Conservation (phyloP, 53 echinoderm and acorn worm species). For the Paelopatides confundens region DNA sequence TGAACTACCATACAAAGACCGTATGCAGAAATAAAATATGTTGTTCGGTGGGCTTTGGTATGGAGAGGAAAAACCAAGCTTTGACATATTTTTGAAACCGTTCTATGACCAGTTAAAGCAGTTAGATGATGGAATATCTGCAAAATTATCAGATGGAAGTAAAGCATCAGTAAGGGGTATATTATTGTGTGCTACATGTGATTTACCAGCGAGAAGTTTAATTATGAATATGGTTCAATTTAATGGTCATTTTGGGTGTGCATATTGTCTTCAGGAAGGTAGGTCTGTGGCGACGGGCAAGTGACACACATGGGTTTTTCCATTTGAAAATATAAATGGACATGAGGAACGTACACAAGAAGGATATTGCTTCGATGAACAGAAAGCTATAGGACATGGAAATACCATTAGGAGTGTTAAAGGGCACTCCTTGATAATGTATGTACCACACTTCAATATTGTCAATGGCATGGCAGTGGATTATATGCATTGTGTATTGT, state of each 20-base stretch:
- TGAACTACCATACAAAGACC: not conserved
- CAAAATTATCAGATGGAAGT: too few relatives aligned
- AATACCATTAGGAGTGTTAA: not conserved
- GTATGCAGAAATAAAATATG: not conserved
- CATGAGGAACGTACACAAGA: not conserved
- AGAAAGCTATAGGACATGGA: not conserved
- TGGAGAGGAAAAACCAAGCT: not conserved
- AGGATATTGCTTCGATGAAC: not conserved
- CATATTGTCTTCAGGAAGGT: constrained; percentile 31
- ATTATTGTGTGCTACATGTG: constrained; percentile 1
- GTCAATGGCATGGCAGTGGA: not conserved
- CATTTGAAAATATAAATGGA: not conserved
- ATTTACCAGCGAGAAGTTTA: constrained; percentile 7
- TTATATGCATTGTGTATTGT: not conserved
- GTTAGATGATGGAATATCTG: not conserved
- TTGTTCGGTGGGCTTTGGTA: not conserved
- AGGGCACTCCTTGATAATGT: not conserved
- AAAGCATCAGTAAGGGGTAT: not conserved
- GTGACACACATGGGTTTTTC: constrained; percentile 43
- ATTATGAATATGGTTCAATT: constrained; percentile 31
- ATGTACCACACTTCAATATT: not conserved
- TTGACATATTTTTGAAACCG: not conserved
- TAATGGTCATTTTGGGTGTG: constrained; percentile 50
- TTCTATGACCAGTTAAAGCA: not conserved
- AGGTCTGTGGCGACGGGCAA: not conserved